These are phyloP conservation scores for Melangyna quadrimaculata DNA, from an alignment of 2,888 invertebrate genomes.

Conservation along the genomic window DNA sequence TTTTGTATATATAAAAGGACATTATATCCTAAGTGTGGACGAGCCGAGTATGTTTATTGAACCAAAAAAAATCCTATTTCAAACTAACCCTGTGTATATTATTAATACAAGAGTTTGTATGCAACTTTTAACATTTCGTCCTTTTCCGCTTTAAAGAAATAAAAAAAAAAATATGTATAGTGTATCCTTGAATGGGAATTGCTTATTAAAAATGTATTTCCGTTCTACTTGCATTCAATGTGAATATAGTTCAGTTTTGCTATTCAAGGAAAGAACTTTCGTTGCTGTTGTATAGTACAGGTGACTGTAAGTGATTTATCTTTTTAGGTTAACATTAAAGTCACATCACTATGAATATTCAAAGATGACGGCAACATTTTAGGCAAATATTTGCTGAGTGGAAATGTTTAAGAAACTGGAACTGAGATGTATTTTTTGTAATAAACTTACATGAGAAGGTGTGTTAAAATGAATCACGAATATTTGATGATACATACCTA, in stretches of 20 bases:
- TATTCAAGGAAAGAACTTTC: constrained; percentile 12
- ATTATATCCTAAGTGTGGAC: not conserved
- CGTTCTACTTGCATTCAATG: constrained; percentile 42
- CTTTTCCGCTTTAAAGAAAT: constrained; percentile 1
- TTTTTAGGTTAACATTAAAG: constrained; percentile 38
- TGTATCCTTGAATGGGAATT: constrained; percentile 53
- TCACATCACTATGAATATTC: not conserved
- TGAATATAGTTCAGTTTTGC: not conserved
- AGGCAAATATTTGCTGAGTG: constrained; percentile 41
- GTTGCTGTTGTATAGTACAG: constrained; percentile 6
- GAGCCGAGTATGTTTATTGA: not conserved
- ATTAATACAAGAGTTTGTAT: constrained; percentile 16
- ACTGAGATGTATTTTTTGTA: not conserved
- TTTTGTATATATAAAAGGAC: not conserved
- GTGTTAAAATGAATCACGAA: not conserved
- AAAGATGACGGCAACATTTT: not conserved
- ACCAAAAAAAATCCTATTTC: not conserved
- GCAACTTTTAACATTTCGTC: not conserved
- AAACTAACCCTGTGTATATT: constrained; percentile 35
- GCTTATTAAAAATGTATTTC: constrained; percentile 62
- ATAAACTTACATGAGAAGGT: constrained; percentile 29
- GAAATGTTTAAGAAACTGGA: constrained; percentile 35
- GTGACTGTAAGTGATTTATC: constrained; percentile 66
- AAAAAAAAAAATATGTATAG: not conserved
- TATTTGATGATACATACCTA: constrained; percentile 43